These are phyloP conservation scores for Plebejus anna DNA, from an alignment of 2,888 invertebrate genomes.

Conservation along the genomic window DNA sequence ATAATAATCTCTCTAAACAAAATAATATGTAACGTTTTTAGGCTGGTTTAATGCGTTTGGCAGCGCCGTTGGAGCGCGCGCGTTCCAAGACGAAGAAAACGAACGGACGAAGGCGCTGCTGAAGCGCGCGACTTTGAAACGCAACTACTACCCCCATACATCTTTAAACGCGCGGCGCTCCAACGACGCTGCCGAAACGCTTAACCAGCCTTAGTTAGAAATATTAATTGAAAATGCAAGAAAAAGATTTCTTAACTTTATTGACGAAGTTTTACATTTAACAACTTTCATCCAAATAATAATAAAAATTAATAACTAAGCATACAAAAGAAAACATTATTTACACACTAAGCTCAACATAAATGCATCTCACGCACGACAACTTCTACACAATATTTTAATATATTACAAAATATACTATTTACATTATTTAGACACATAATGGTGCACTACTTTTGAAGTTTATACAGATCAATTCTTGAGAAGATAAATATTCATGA, in stretches of 20 bases:
- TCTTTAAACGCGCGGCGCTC: too few relatives aligned
- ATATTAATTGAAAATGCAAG: conserved; percentile 2
- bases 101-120: too few relatives aligned
- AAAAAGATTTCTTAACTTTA: conserved; percentile 45
- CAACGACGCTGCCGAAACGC: too few relatives aligned
- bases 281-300: conserved; percentile 44
- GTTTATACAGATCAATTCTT: conserved; percentile 10
- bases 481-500: background rate
- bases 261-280: conserved; percentile 44
- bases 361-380: conserved; percentile 28
- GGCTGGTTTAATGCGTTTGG: too few relatives aligned
- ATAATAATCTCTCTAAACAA: too few relatives aligned
- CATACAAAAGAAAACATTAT: conserved; percentile 66
- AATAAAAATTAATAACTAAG: conserved; percentile 57
- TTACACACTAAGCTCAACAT: conserved; percentile 63
- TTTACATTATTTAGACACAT: conserved; percentile 23
- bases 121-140: too few relatives aligned
- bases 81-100: too few relatives aligned
- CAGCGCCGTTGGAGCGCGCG: too few relatives aligned
- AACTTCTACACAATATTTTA: conserved; percentile 20
- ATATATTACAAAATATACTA: conserved; percentile 30
- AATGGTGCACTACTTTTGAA: conserved; percentile 4
- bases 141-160: too few relatives aligned
- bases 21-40: too few relatives aligned
- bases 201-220: too few relatives aligned